Evolutionary conservation across 53 echinoderm and acorn worm genomes (phyloP).

Genomic region (Apostichopus leukothele): DNA sequence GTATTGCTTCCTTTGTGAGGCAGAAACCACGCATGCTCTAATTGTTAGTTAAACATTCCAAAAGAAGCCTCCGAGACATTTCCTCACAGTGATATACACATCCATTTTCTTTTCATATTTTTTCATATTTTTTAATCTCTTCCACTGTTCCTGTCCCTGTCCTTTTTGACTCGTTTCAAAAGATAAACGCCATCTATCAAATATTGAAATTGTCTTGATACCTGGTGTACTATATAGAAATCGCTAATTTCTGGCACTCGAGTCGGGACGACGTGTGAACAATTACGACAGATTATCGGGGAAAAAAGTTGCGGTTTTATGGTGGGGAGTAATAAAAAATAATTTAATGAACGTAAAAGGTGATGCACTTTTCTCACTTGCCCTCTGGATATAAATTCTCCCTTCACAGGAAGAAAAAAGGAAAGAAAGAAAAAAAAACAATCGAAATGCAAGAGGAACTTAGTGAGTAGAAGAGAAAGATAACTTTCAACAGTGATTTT

Average conservation of each 20-base stretch:
- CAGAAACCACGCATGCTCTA: background rate
- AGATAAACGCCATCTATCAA: constrained; percentile 8
- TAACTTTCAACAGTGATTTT: background rate
- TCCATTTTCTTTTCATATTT: constrained; percentile 20
- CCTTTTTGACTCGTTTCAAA: background rate
- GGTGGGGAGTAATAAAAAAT: background rate
- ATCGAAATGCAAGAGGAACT: background rate
- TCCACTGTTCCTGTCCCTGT: background rate
- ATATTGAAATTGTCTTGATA: constrained; percentile 24
- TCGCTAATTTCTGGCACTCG: background rate
- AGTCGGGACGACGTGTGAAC: background rate
- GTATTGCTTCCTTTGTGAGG: constrained; percentile 17
- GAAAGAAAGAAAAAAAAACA: background rate
- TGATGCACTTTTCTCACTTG: background rate
- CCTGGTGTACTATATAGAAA: background rate
- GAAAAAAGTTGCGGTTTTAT: background rate
- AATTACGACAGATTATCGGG: background rate
- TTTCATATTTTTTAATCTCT: background rate
- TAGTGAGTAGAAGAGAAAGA: background rate
- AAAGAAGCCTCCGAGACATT: constrained; percentile 25
- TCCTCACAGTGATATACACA: background rate
- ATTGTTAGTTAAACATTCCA: constrained; percentile 37
- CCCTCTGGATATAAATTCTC: background rate
- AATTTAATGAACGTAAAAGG: background rate
- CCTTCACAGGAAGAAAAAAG: background rate